phyloP scores from a whole-genome alignment of 1,140 invertebrate species.

The Drosophila burlai region DNA sequence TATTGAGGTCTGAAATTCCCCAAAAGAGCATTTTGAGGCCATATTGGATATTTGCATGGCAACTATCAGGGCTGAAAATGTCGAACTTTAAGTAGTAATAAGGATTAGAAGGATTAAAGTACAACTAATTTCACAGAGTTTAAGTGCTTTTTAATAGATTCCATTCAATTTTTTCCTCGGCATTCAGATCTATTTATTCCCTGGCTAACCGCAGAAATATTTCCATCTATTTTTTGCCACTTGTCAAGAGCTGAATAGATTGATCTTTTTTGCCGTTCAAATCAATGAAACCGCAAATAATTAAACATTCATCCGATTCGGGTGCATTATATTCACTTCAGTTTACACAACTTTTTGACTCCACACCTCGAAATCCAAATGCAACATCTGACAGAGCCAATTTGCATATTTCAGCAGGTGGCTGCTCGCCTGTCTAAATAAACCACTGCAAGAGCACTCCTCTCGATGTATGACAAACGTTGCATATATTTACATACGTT shows the following conservation, averaged over 20 bases:
- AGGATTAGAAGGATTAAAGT: background rate
- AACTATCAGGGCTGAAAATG: background rate
- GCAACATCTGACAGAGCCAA: constrained; percentile 37
- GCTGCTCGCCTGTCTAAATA: constrained; percentile 8
- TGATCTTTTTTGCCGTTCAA: constrained; percentile 4
- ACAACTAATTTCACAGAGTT: background rate
- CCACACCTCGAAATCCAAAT: constrained; percentile 32
- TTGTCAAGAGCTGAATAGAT: background rate
- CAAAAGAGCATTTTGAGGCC: constrained; percentile 1
- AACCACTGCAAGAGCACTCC: constrained; percentile 24
- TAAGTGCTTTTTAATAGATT: constrained; percentile 10
- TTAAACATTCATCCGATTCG: constrained; percentile 44
- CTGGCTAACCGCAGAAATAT: background rate
- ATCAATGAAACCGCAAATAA: constrained; percentile 34
- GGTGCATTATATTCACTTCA: constrained; percentile 25
- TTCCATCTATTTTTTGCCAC: constrained; percentile 4
- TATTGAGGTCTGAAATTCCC: background rate
- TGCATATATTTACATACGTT: constrained; percentile 9
- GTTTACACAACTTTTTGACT: constrained; percentile 46
- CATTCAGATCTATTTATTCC: background rate
- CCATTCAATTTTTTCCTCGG: background rate
- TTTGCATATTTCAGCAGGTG: constrained; percentile 42
- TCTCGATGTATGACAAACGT: constrained; percentile 14
- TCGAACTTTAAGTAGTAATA: background rate
- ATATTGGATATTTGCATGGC: background rate